Evolutionary conservation across 2,113 vertebrate genomes (phyloP).

Genomic region (Brachypteracias leptosomus): DNA sequence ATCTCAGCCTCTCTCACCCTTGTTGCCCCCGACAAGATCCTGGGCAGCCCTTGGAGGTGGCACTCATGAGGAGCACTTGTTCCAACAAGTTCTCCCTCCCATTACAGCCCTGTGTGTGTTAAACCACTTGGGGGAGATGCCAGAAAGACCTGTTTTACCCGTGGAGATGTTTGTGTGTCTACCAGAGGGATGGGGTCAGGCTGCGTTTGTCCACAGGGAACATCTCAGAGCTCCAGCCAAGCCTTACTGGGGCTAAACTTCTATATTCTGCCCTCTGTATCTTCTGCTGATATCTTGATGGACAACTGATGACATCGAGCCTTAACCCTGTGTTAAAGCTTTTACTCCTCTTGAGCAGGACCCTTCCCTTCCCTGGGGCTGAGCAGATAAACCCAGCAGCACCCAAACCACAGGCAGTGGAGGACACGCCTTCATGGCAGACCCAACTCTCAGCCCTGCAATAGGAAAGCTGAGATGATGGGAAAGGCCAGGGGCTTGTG

Average conservation of each 20-base stretch:
- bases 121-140: neutral
- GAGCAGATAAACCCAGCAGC: neutral
- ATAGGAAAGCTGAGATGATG: neutral
- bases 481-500: neutral
- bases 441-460: neutral
- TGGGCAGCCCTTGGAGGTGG: neutral
- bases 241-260: neutral
- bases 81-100: neutral
- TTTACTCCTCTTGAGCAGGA: neutral
- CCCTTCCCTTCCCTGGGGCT: neutral
- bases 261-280: rapidly evolving
- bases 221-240: neutral
- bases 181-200: neutral
- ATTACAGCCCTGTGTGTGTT: rapidly evolving
- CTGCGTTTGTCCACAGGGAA: neutral
- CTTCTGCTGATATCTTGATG: neutral
- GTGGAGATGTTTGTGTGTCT: neutral
- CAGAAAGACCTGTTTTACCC: neutral
- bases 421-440: neutral
- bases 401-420: neutral
- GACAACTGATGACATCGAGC: rapidly evolving
- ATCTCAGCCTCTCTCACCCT: neutral
- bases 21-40: neutral
- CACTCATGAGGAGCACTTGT: rapidly evolving
- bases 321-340: neutral